These are phyloP conservation scores for Syrphus vitripennis DNA, from an alignment of 2,888 invertebrate genomes.

Conservation along the genomic window DNA sequence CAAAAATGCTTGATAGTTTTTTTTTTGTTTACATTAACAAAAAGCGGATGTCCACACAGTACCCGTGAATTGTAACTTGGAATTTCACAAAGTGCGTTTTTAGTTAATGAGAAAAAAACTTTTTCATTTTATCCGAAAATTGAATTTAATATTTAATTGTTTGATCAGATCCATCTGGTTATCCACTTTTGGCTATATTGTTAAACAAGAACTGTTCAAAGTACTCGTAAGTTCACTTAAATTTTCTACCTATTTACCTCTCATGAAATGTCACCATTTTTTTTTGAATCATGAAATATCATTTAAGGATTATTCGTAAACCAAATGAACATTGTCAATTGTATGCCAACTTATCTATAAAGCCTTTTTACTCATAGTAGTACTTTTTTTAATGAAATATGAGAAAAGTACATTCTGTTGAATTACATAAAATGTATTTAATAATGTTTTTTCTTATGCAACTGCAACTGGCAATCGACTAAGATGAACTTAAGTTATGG, in stretches of 20 bases:
- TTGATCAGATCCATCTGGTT: no score
- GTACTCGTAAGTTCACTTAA: neutral
- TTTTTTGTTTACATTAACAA: neutral
- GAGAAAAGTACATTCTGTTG: no score
- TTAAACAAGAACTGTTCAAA: neutral
- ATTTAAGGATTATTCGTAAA: neutral
- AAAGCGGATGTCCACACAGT: constrained; percentile 13
- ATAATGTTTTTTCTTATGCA: no score
- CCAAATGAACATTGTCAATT: neutral
- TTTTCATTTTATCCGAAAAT: no score
- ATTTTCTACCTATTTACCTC: neutral
- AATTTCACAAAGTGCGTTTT: no score
- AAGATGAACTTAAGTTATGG: no score
- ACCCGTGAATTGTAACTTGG: no score
- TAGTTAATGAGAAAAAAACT: neutral
- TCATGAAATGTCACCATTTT: neutral
- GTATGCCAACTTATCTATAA: neutral
- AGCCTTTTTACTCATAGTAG: neutral
- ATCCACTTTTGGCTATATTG: no score
- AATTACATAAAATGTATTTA: no score
- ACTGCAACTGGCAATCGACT: no score
- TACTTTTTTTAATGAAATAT: neutral
- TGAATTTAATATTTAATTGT: no score
- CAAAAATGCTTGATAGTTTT: neutral
- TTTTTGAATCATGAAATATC: neutral